Percentiles rank a stretch among this genome's conserved stretches.
Conservation (phyloP, 2,797 vertebrate species). For the Onychomys arenicola region DNA sequence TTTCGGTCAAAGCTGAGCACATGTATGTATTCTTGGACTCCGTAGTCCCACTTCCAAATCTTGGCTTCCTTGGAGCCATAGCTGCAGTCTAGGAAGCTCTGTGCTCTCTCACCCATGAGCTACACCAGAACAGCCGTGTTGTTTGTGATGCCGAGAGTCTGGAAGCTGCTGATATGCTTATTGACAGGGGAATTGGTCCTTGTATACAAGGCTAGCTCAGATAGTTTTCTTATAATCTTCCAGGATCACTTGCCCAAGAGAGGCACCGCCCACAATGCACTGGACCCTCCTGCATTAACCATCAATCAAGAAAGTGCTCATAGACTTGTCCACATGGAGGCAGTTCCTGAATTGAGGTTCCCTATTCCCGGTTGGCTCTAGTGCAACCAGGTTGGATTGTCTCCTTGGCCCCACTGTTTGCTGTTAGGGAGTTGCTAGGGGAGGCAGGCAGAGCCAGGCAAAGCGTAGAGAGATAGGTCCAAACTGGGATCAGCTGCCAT, state of each 20-base stretch:
- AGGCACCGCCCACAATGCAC: neutral
- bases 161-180: neutral
- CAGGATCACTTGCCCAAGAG: neutral
- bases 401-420: neutral
- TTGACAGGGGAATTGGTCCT: fast-evolving
- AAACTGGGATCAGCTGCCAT: neutral
- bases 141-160: neutral
- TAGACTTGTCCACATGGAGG: neutral
- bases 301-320: neutral
- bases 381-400: fast-evolving
- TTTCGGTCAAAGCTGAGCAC: neutral
- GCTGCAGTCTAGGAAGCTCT: fast-evolving
- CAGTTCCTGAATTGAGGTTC: neutral
- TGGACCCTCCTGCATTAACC: neutral
- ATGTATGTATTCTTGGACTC: neutral
- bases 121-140: fast-evolving
- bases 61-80: neutral
- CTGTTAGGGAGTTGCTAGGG: neutral
- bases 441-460: neutral
- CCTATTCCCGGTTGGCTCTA: neutral
- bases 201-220: neutral
- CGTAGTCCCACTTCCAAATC: too few relatives aligned
- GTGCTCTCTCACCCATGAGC: neutral
- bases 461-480: neutral
- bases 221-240: neutral